These are phyloP conservation scores for Rhopalosiphum nymphaeae DNA, from an alignment of 2,888 invertebrate species.

Conservation along the genomic window DNA sequence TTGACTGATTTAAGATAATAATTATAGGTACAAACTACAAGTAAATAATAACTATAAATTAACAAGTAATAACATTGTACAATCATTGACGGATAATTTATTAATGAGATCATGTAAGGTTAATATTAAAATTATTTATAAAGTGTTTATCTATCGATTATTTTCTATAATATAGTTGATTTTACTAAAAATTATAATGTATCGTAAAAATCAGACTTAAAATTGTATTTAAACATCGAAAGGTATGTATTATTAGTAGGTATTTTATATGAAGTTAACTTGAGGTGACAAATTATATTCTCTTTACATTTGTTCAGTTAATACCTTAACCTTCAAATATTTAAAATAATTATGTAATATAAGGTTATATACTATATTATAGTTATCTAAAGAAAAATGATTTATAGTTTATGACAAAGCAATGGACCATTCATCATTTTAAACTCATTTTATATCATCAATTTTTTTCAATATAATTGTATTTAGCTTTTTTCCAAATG, in stretches of 20 bases:
- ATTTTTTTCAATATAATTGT: conserved; percentile 20
- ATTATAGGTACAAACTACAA: neutral
- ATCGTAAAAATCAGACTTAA: neutral
- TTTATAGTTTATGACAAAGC: neutral
- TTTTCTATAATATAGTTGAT: neutral
- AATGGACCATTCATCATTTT: neutral
- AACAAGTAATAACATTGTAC: neutral
- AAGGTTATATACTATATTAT: neutral
- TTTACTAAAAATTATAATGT: neutral
- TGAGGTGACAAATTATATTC: neutral
- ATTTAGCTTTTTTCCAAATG: conserved; percentile 40
- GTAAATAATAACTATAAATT: neutral
- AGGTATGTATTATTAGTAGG: neutral
- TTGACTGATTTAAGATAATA: neutral
- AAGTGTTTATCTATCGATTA: neutral
- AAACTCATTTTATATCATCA: neutral
- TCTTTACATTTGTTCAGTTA: neutral
- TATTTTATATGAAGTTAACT: neutral
- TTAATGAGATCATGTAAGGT: neutral
- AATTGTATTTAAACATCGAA: neutral
- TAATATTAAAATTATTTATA: neutral
- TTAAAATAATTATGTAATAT: neutral
- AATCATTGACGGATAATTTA: neutral
- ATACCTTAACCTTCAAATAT: conserved; percentile 3
- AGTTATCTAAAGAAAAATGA: neutral